phyloP scores from a whole-genome alignment of 2,888 invertebrate species.

The Parapristionchus giblindavisi region DNA sequence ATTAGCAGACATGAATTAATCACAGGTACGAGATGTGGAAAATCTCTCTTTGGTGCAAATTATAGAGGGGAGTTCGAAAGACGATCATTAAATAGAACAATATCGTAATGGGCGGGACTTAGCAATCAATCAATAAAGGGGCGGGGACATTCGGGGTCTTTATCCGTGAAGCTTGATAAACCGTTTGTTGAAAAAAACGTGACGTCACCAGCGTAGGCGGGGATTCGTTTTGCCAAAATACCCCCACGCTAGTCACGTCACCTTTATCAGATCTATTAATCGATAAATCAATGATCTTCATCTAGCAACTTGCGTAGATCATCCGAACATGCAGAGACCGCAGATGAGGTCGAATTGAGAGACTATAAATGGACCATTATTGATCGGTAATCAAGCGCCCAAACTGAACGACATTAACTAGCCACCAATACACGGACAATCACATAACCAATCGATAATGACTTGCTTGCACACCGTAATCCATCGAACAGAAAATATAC shows the following conservation, averaged over 20 bases:
- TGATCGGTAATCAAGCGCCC: not conserved
- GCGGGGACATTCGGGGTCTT: not conserved
- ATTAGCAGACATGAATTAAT: too few species aligned
- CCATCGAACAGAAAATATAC: too few species aligned
- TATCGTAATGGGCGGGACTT: too few species aligned
- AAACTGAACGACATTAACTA: not conserved
- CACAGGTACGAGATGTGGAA: not conserved
- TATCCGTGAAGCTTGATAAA: too few species aligned
- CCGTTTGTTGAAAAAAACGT: not conserved
- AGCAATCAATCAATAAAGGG: not conserved
- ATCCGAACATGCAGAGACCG: conserved; percentile 16
- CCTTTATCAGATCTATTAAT: too few species aligned
- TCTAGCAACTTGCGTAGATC: conserved; percentile 29
- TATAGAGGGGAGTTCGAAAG: not conserved
- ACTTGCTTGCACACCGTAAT: not conserved
- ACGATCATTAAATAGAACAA: not conserved
- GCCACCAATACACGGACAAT: not conserved
- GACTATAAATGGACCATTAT: too few species aligned
- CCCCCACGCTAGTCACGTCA: too few species aligned
- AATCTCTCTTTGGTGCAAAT: not conserved
- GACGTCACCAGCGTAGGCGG: too few species aligned
- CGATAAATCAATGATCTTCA: conserved; percentile 23
- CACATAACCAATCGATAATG: not conserved
- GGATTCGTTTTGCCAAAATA: too few species aligned
- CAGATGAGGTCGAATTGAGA: not conserved